Conservation (phyloP, 2,113 vertebrate genomes). For the Haemorhous mexicanus region DNA sequence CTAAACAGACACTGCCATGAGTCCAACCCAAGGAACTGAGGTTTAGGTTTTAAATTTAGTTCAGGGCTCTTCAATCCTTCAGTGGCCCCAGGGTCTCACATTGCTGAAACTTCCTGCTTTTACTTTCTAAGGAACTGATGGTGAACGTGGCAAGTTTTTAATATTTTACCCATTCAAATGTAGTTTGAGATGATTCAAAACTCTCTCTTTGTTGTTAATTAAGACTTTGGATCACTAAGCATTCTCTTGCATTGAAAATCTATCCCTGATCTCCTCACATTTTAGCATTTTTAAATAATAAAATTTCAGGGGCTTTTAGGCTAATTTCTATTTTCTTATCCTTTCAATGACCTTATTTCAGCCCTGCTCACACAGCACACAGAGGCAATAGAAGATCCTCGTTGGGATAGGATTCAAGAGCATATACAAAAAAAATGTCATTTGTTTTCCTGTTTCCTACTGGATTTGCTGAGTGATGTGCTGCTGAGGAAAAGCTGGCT, state of each 20-base stretch:
- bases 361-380: background rate
- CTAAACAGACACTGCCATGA: background rate
- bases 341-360: background rate
- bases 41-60: background rate
- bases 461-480: conserved; percentile 5
- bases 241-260: background rate
- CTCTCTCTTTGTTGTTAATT: background rate
- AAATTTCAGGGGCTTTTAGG: background rate
- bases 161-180: background rate
- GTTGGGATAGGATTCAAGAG: background rate
- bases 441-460: conserved; percentile 17
- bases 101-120: background rate
- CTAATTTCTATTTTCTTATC: background rate
- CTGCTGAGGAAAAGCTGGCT: conserved; percentile 22
- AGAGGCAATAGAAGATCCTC: background rate
- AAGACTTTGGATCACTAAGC: background rate
- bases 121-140: background rate
- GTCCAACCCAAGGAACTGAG: rapidly evolving
- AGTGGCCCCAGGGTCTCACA: background rate
- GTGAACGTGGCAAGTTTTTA: rapidly evolving
- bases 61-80: background rate
- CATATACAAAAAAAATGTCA: background rate
- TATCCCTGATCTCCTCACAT: background rate
- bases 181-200: background rate
- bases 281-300: background rate